Percentiles rank a stretch among this genome's conserved stretches.
phyloP scores from a whole-genome alignment of 2,888 invertebrate genomes.

The Rhagonycha lutea region DNA sequence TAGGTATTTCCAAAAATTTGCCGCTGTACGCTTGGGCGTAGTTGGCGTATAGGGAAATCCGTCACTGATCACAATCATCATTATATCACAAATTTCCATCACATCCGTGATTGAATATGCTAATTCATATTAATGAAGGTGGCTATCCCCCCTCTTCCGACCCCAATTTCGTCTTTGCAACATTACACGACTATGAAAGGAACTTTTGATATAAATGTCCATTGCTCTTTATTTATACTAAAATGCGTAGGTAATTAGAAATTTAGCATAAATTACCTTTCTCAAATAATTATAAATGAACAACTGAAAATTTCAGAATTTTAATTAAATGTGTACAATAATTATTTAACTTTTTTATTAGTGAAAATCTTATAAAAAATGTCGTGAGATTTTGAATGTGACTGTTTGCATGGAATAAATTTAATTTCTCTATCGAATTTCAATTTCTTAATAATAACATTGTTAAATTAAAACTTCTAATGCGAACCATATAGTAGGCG shows the following conservation, averaged over 20 bases:
- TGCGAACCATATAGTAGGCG: background rate
- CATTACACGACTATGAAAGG: too few relatives aligned
- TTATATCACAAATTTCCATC: too few relatives aligned
- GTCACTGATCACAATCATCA: too few relatives aligned
- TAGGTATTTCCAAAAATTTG: too few relatives aligned
- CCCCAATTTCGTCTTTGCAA: too few relatives aligned
- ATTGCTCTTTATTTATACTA: background rate
- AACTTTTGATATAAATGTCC: background rate
- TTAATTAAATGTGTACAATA: background rate
- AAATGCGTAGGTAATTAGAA: background rate
- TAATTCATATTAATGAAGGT: too few relatives aligned
- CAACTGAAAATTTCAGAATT: background rate
- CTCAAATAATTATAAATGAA: background rate
- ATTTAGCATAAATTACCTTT: background rate
- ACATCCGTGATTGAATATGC: too few relatives aligned
- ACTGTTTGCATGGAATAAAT: background rate
- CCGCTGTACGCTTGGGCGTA: too few relatives aligned
- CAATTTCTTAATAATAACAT: background rate
- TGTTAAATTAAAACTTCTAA: background rate
- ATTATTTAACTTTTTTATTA: background rate
- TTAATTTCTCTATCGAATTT: background rate
- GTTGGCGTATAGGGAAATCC: too few relatives aligned
- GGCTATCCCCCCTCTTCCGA: too few relatives aligned
- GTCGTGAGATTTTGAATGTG: background rate
- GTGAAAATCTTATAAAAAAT: background rate